Percentiles rank a stretch among this genome's conserved stretches.
Conservation (phyloP, 2,797 vertebrate genomes). For the Margarornis squamiger region DNA sequence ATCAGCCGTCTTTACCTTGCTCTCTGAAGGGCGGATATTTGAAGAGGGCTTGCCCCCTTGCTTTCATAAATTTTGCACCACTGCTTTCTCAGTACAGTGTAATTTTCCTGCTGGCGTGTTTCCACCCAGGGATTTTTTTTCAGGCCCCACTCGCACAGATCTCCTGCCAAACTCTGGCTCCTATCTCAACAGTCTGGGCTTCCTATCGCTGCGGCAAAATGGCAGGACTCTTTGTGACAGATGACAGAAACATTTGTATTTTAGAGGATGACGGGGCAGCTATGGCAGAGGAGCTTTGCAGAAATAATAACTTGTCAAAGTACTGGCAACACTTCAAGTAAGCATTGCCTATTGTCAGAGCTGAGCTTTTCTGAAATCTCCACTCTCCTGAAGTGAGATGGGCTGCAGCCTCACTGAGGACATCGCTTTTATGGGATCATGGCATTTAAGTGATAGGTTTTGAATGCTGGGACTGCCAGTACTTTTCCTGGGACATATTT, state of each 20-base stretch:
- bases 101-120: slow-evolving; percentile 10
- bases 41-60: background rate
- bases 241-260: background rate
- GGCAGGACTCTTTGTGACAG: background rate
- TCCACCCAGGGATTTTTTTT: background rate
- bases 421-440: accelerated
- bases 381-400: background rate
- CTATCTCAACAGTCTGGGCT: background rate
- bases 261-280: background rate
- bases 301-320: background rate
- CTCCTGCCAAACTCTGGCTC: background rate
- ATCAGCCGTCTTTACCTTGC: background rate
- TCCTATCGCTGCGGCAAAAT: background rate
- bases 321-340: background rate
- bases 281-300: background rate
- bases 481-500: background rate
- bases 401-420: background rate
- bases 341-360: background rate
- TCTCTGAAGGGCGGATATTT: background rate
- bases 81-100: background rate
- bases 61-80: background rate
- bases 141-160: background rate
- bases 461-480: background rate
- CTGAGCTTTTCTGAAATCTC: background rate
- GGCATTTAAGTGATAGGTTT: background rate